Conservation (phyloP, 2,888 invertebrate genomes). For the Scelioninae gen. 1 region DNA sequence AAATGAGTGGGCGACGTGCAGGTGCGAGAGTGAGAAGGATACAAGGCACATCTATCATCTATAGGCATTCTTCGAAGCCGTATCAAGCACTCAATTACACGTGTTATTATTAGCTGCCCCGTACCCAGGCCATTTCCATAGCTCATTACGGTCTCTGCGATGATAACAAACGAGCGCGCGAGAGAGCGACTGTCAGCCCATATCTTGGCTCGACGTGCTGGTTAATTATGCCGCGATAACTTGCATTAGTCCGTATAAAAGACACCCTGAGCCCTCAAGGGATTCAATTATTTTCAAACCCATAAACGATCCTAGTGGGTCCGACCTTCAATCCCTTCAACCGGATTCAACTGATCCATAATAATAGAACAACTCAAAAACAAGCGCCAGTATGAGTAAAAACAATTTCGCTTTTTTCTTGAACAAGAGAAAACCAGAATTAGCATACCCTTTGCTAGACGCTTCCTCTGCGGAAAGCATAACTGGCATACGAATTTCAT, state of each 20-base stretch:
- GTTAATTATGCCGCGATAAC: conserved; percentile 70
- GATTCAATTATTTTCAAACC: conserved; percentile 51
- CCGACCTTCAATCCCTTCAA: background rate
- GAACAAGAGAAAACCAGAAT: conserved; percentile 13
- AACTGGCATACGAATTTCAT: conserved; percentile 62
- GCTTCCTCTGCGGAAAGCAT: conserved; percentile 18
- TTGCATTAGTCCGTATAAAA: conserved; percentile 50
- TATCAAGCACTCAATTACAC: conserved; percentile 76
- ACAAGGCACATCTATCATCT: conserved; percentile 54
- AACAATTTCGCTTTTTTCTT: conserved; percentile 9
- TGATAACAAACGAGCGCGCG: conserved; percentile 68
- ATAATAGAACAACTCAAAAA: too few relatives aligned
- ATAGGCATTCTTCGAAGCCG: conserved; percentile 60
- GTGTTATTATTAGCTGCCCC: conserved; percentile 78
- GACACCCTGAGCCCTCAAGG: conserved; percentile 37
- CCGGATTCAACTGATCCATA: too few relatives aligned
- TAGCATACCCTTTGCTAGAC: conserved; percentile 31
- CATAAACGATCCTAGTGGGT: background rate
- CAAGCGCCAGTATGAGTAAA: too few relatives aligned
- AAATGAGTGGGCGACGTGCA: conserved; percentile 48
- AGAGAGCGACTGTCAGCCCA: conserved; percentile 72
- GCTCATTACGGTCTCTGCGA: conserved; percentile 70
- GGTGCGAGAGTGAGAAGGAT: conserved; percentile 49
- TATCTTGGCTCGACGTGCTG: conserved; percentile 74
- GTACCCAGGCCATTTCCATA: conserved; percentile 72